phyloP scores from a whole-genome alignment of 2,113 vertebrate genomes.

The Furnarius figulus region DNA sequence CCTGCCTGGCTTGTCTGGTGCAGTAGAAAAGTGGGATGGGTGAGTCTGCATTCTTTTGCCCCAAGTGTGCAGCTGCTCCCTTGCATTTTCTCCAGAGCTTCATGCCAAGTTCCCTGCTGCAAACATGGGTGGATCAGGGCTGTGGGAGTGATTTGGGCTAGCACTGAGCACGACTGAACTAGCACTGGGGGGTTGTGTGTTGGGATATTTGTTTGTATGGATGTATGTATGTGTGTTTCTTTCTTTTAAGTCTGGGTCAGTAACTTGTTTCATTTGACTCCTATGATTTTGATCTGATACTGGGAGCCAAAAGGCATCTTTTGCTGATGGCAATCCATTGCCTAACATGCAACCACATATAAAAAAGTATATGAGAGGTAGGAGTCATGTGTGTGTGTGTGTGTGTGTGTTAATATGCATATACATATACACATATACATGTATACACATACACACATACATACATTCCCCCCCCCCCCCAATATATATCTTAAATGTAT shows the following conservation, averaged over 20 bases:
- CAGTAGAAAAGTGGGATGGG: background rate
- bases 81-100: slow-evolving; percentile 83
- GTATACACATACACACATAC: background rate
- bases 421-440: background rate
- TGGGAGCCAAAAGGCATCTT: background rate
- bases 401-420: no score
- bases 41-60: slow-evolving; percentile 70
- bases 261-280: background rate
- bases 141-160: background rate
- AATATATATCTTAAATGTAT: background rate
- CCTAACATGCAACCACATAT: background rate
- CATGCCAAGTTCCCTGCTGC: slow-evolving; percentile 78
- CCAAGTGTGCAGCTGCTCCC: slow-evolving; percentile 73
- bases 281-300: background rate
- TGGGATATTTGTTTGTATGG: background rate
- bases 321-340: background rate
- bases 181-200: background rate
- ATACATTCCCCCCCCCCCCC: background rate
- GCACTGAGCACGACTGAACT: background rate
- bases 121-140: background rate
- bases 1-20: background rate
- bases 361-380: background rate
- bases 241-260: background rate
- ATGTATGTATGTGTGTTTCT: background rate
- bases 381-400: background rate